A percentile compares a stretch with the other conserved stretches of the same genome.
phyloP scores from a whole-genome alignment of 2,113 vertebrate species.

The Numida meleagris region DNA sequence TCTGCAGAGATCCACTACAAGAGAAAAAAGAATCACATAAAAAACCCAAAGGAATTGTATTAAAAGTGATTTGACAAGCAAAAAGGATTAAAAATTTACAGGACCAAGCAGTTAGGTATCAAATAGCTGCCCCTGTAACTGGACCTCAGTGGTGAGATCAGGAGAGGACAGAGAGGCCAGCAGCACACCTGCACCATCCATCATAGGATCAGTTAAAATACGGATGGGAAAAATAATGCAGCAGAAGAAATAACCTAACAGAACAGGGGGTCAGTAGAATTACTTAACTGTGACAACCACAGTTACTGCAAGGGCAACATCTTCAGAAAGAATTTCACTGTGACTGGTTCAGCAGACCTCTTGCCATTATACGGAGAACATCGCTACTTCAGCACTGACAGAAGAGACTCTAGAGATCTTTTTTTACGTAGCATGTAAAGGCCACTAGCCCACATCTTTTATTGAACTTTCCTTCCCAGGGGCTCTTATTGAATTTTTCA shows the following conservation, averaged over 20 bases:
- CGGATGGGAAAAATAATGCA: rapidly evolving
- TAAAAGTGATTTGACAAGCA: neutral
- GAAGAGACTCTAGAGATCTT: neutral
- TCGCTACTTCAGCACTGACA: neutral
- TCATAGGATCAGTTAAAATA: rapidly evolving
- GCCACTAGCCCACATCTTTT: neutral
- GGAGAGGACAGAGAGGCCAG: neutral
- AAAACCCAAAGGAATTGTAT: neutral
- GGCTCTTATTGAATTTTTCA: neutral
- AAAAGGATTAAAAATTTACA: neutral
- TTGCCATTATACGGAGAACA: neutral
- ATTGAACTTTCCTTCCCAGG: neutral
- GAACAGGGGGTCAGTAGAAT: neutral
- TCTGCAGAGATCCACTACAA: neutral
- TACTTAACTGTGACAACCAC: neutral
- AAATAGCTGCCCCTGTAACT: neutral
- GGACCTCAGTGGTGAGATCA: neutral
- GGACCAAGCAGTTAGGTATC: neutral
- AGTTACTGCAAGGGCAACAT: neutral
- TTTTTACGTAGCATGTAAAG: neutral
- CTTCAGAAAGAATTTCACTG: neutral
- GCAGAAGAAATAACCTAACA: neutral
- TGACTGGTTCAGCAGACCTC: neutral
- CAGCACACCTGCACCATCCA: neutral
- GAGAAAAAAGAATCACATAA: neutral